A percentile compares a stretch with the other conserved stretches of the same genome.
Conservation (phyloP, 2,797 vertebrate genomes). For the Pogonophryne albipinna region DNA sequence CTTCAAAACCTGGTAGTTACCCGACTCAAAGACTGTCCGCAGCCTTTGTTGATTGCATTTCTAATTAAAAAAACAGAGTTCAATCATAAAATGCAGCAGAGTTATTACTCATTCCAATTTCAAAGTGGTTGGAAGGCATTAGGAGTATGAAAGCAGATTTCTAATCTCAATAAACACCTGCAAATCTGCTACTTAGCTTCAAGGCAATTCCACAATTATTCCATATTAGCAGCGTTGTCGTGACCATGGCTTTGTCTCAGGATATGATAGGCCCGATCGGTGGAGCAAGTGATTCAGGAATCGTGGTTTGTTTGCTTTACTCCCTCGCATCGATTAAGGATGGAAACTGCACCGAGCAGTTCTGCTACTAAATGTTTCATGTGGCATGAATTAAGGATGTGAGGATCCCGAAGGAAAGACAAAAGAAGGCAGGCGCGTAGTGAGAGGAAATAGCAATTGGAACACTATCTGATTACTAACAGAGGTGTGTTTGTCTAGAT, state of each 20-base stretch:
- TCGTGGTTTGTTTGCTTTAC: slow-evolving; percentile 57
- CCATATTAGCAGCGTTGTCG: slow-evolving; percentile 49
- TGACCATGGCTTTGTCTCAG: slow-evolving; percentile 49
- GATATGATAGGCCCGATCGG: slow-evolving; percentile 38
- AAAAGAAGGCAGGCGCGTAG: slow-evolving; percentile 22
- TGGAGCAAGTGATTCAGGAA: slow-evolving; percentile 48
- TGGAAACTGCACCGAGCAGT: slow-evolving; percentile 44
- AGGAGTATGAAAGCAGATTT: slow-evolving; percentile 60
- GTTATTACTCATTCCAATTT: slow-evolving; percentile 72
- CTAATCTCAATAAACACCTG: slow-evolving; percentile 75
- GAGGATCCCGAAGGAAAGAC: slow-evolving; percentile 39
- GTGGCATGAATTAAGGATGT: slow-evolving; percentile 64
- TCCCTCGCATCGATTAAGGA: slow-evolving; percentile 55
- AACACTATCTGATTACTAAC: slow-evolving; percentile 25
- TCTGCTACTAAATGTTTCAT: slow-evolving; percentile 69
- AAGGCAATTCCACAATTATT: slow-evolving; percentile 59
- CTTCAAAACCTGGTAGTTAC: background rate
- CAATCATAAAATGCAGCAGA: slow-evolving; percentile 45
- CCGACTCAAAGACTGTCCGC: slow-evolving; percentile 16
- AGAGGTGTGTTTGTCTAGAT: slow-evolving; percentile 10
- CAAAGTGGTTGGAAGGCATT: slow-evolving; percentile 72
- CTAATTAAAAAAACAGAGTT: slow-evolving; percentile 46
- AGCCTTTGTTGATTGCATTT: slow-evolving; percentile 62
- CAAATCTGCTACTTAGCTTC: slow-evolving; percentile 63
- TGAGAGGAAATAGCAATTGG: slow-evolving; percentile 23